Evolutionary conservation across 1,140 invertebrate species (phyloP), one percentile per base, ranked within the genome.

Genomic region (Euwallacea similis): DNA sequence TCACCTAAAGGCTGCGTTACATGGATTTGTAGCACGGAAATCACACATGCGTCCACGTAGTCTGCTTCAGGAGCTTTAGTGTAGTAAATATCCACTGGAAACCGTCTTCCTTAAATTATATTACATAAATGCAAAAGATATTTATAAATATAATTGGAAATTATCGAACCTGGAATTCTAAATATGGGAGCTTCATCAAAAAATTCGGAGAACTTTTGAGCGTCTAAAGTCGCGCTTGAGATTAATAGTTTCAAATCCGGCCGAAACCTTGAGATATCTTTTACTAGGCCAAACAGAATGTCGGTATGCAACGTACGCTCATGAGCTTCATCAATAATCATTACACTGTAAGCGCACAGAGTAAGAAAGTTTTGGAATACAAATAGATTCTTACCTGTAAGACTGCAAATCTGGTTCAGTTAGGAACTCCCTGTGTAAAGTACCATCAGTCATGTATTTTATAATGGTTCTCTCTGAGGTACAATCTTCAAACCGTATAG

Each of bases 371-470:
- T 2, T 50, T 50, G 6, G 2, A 50, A 11, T 6, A 50, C 46
- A 50, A 50, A 50, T 11, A 50, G 9, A 53, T 33, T 33, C 43
- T 42, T 71, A 71, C 69, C 63, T 71, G 81, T 98, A 98, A 2
- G 91, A 90, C 50, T 89, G 90, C 33, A 99, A 84, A 85, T 98
- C 97, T 0, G 97, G 97, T 83, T 99, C 98, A 67, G 94, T 93
- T 2, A 99, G 85, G 83, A 99, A 99, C 85, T 99, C 98, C 79
- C 98, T 85, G 59, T 99, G 91, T 55, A 99, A 82, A 78, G 98
- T 99, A 80, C 98, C 98, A 85, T 99, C 98, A 53, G 98, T 99
- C 97, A 99, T 99, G 78, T 99, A 99, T 84, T 99, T 99, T n/a
- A 99, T 89, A 56, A 98, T 85, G 8, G 98, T 99, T 81, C 95